Evolutionary conservation across 2,888 invertebrate genomes (phyloP), one percentile per base, ranked within the genome.

Genomic region (Amphimallon solstitiale): DNA sequence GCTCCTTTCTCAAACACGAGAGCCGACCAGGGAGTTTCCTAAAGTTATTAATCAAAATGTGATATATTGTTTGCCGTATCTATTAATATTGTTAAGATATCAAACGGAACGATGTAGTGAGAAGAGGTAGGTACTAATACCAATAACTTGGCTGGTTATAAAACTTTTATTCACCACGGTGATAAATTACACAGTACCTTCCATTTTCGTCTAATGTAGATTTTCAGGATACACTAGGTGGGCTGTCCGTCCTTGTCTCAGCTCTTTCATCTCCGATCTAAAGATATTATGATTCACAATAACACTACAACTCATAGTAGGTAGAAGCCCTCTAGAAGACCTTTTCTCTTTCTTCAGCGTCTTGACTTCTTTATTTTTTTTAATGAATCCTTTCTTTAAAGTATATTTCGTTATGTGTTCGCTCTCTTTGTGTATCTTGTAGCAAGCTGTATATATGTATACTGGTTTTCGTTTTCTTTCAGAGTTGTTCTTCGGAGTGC

Each of bases 41-140:
- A 54, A 52, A 21, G 52, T 38, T 54, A 54, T 54, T 54, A 54
- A 54, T 54, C 52, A 54, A 54, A 37, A 19, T n/a, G 38, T 54
- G 38, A 54, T 52, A 10, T 52, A 52, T 54, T 38, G 52, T 54
- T 54, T 54, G 52, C 52, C 38, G 52, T 54, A 54, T 54, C 38
- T 54, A 37, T 54, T 54, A 54, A 54, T 54, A 38, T 37, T 54
- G 52, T 54, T 54, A 54, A 54, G 52, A 54, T 37, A 54, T 54
- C 52, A 54, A 54, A 17, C 38, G 38, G 12, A 38, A 54, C 38
- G 52, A 54, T 37, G 52, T 38, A 54, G 52, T 54, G 52, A 38
- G 38, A 54, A 54, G 38, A 54, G 52, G 52, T 54, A 54, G 52
- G n/a, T 54, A 54, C 38, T 29, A 54, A 54, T 54, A 38, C 52